Evolutionary conservation across 2,113 vertebrate species (phyloP).

Genomic region (Aleadryas rufinucha): DNA sequence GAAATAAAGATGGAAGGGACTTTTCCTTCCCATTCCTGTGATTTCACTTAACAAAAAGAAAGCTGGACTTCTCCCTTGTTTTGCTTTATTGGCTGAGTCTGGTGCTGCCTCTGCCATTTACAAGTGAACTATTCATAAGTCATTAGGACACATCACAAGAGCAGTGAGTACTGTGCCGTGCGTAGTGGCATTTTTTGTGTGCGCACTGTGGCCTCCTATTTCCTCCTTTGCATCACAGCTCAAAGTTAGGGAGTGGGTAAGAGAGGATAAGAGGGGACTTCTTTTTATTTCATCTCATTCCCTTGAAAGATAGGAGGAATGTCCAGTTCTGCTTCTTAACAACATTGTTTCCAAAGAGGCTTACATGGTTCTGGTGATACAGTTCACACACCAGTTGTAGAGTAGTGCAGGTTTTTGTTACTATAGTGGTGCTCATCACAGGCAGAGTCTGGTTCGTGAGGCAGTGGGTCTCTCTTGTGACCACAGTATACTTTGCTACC

Average conservation of each 20-base stretch:
- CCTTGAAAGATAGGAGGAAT: not conserved
- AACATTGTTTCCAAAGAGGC: not conserved
- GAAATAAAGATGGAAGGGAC: conserved; percentile 3
- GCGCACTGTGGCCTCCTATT: not conserved
- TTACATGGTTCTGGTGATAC: rapidly evolving
- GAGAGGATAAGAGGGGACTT: not conserved
- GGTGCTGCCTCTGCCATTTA: not conserved
- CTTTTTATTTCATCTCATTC: not conserved
- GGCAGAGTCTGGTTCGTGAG: not conserved
- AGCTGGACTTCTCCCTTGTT: not conserved
- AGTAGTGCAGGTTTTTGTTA: not conserved
- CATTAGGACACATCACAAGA: not conserved
- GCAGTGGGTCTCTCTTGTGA: not conserved
- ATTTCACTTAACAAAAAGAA: conserved; percentile 7
- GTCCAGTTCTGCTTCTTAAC: not conserved
- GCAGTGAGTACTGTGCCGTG: not conserved
- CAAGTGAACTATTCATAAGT: not conserved
- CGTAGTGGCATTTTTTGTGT: not conserved
- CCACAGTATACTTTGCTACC: not conserved
- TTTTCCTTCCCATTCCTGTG: not conserved
- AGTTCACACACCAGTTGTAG: not conserved
- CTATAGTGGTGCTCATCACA: not conserved
- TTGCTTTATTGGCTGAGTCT: conserved; percentile 1
- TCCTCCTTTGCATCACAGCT: not conserved
- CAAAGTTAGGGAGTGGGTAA: not conserved